Percentiles rank a stretch among this genome's conserved stretches.
Conservation (phyloP, 2,888 invertebrate species). For the Lasioglossum lativentre region DNA sequence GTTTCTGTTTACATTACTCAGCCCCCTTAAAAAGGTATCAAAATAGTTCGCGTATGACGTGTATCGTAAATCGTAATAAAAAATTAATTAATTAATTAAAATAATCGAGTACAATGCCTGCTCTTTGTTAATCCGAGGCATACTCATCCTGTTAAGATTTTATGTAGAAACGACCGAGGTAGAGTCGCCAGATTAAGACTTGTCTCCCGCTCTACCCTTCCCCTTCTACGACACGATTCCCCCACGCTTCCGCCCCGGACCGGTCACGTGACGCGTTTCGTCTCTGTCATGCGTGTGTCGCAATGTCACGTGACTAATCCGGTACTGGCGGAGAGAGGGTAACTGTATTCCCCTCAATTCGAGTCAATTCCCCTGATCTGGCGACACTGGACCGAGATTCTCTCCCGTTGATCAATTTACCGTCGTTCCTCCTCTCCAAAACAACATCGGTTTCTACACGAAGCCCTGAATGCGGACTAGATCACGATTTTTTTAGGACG, state of each 20-base stretch:
- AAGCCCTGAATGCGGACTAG: constrained; percentile 52
- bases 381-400: not conserved
- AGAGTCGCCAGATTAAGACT: no score
- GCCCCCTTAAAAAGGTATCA: not conserved
- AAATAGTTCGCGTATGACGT: not conserved
- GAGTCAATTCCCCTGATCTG: no score
- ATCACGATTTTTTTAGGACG: constrained; percentile 37
- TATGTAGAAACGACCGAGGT: constrained; percentile 31
- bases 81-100: not conserved
- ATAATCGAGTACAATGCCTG: constrained; percentile 31
- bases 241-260: no score
- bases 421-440: not conserved
- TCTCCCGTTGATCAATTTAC: not conserved
- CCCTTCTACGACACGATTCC: no score
- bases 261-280: no score
- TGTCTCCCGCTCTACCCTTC: no score
- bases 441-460: constrained; percentile 14
- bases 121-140: constrained; percentile 13
- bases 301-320: no score
- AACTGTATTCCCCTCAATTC: no score
- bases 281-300: no score
- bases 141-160: constrained; percentile 9
- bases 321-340: no score
- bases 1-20: not conserved
- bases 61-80: not conserved